Base-by-base conservation (phyloP, 1,140 invertebrate species). In the Littorina saxatilis region DNA sequence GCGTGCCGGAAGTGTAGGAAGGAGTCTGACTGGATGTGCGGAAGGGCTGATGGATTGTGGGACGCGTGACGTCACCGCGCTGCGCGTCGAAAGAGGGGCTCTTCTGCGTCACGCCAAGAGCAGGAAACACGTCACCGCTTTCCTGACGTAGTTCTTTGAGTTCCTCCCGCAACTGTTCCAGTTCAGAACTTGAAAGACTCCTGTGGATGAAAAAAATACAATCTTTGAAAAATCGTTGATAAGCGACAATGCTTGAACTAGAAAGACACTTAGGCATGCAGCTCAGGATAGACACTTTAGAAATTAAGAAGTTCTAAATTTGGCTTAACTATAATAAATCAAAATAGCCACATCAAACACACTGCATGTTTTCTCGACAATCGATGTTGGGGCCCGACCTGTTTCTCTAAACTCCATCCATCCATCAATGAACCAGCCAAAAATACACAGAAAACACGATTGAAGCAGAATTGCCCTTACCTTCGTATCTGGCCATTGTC, bases 101-200 rank as follows among this genome's bases (percentile, higher is more conserved):
- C 32, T 32, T 43, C 27, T 27, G 43, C 17, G 68, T 61, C 27
- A 78, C 75, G 35, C 63, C 78, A n/a, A 63, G 47, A 7, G 77
- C 72, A 7, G 79, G 40, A 39, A 75, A 81, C n/a, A 76, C 68
- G 70, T 79, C 80, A 73, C 74, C 68, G 29, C 78, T 50, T 20
- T 74, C 79, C 5, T 66, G 76, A 15, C 75, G 75, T 23, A 82
- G 2, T 32, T 75, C 52, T n/a, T 81, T 63, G 52, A 87, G 83
- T 37, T 86, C 85, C 23, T 87, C 85, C 52, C 86, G 86, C 15
- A 86, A 37, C 37, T 87, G 82, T 39, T 87, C 85, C 23, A 88
- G 63, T 74, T 88, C 85, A 40, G 87, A 86, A 80, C 84, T 87
- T 0, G 86, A 87, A 5, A 88, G 78, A 73, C 85, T 88, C 73